Evolutionary conservation across 2,888 invertebrate genomes (phyloP).

Genomic region (Amphipyra berbera): DNA sequence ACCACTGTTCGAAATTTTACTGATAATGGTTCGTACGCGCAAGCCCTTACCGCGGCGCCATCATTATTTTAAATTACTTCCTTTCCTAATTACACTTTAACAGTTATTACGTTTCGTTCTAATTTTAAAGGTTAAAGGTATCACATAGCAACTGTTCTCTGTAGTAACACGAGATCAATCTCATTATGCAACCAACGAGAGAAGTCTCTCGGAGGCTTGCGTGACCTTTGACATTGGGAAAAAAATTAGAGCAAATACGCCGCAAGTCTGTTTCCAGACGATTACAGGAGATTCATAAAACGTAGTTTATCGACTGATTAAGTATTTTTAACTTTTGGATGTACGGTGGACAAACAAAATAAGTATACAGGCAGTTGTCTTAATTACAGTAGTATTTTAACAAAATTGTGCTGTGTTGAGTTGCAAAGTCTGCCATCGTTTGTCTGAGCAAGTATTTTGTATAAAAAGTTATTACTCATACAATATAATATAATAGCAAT

Average conservation of each 20-base stretch:
- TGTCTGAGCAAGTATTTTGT: too few relatives aligned
- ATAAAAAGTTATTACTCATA: too few relatives aligned
- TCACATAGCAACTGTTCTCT: constrained; percentile 11
- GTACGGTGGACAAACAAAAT: too few relatives aligned
- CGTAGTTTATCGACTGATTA: too few relatives aligned
- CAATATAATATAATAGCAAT: too few relatives aligned
- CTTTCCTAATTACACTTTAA: constrained; percentile 10
- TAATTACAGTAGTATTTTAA: too few relatives aligned
- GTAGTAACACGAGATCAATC: constrained; percentile 40
- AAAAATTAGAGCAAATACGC: constrained; percentile 35
- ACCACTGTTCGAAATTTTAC: not conserved
- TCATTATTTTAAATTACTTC: constrained; percentile 13
- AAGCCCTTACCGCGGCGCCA: constrained; percentile 9
- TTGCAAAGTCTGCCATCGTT: too few relatives aligned
- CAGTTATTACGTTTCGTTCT: constrained; percentile 6
- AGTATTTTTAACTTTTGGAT: too few relatives aligned
- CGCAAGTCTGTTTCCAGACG: constrained; percentile 24
- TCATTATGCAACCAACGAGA: constrained; percentile 52
- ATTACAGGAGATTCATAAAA: too few relatives aligned
- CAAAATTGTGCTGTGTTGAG: too few relatives aligned
- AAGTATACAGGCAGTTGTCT: too few relatives aligned
- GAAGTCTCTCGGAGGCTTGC: constrained; percentile 12
- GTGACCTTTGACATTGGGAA: constrained; percentile 47
- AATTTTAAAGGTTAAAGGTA: constrained; percentile 17
- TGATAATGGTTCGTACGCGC: not conserved